Conservation (phyloP, 2,888 invertebrate species). For the Electrophaes corylata region DNA sequence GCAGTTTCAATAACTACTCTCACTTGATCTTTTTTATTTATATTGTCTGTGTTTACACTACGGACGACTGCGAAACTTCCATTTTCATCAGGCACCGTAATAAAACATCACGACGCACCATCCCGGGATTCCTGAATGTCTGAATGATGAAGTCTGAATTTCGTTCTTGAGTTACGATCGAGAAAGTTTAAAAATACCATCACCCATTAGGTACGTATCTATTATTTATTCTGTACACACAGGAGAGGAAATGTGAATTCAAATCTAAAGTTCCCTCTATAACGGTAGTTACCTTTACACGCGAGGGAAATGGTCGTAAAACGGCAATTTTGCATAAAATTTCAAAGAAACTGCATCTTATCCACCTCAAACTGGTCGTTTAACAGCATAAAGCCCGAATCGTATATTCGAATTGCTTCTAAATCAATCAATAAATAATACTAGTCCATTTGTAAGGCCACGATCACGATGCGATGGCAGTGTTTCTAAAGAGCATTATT, state of each 20-base stretch:
- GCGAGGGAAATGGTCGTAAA: slow-evolving; percentile 53
- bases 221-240: background rate
- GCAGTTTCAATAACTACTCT: too few species aligned
- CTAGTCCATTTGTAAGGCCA: background rate
- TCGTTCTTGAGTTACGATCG: too few species aligned
- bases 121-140: too few species aligned
- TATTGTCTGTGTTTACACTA: too few species aligned
- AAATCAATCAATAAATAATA: slow-evolving; percentile 9
- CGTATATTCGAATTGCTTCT: slow-evolving; percentile 38
- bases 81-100: too few species aligned
- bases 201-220: background rate
- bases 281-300: slow-evolving; percentile 8
- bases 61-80: too few species aligned
- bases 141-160: too few species aligned
- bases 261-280: slow-evolving; percentile 18
- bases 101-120: too few species aligned
- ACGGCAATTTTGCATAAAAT: slow-evolving; percentile 59
- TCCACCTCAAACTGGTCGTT: slow-evolving; percentile 49
- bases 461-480: too few species aligned
- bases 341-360: slow-evolving; percentile 50
- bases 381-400: slow-evolving; percentile 47
- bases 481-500: background rate
- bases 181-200: too few species aligned
- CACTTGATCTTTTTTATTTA: too few species aligned
- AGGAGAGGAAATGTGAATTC: slow-evolving; percentile 15